Evolutionary conservation across 1,140 invertebrate genomes (phyloP).

Genomic region (Acromyrmex heyeri): DNA sequence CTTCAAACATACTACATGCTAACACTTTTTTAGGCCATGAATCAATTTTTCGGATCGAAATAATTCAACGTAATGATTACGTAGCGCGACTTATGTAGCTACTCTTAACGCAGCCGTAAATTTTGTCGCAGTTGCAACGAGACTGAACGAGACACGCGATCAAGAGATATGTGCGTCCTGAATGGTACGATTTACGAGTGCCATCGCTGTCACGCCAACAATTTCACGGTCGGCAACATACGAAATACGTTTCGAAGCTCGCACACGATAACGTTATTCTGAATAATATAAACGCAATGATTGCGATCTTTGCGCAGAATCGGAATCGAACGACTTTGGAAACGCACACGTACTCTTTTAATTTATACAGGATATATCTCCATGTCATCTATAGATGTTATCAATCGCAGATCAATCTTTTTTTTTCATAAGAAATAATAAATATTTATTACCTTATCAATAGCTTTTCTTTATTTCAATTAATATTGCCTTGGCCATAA

Average conservation of each 20-base stretch:
- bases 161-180: background rate
- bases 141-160: slow-evolving; percentile 1
- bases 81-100: background rate
- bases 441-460: background rate
- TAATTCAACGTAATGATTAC: slow-evolving; percentile 36
- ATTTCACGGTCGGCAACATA: slow-evolving; percentile 40
- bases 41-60: background rate
- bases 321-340: background rate
- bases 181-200: slow-evolving; percentile 39
- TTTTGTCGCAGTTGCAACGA: slow-evolving; percentile 29
- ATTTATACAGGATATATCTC: background rate
- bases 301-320: slow-evolving; percentile 10
- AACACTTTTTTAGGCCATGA: too few relatives aligned
- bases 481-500: background rate
- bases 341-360: background rate
- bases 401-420: background rate
- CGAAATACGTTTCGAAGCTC: slow-evolving; percentile 21
- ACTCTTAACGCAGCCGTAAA: slow-evolving; percentile 21
- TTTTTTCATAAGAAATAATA: background rate
- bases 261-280: slow-evolving; percentile 12
- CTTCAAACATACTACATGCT: too few relatives aligned
- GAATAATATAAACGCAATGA: background rate
- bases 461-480: background rate
- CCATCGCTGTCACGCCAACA: slow-evolving; percentile 33
- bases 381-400: background rate